Conservation (phyloP, 35 echinoderm and acorn worm species). For the Stichopus chloronotus region DNA sequence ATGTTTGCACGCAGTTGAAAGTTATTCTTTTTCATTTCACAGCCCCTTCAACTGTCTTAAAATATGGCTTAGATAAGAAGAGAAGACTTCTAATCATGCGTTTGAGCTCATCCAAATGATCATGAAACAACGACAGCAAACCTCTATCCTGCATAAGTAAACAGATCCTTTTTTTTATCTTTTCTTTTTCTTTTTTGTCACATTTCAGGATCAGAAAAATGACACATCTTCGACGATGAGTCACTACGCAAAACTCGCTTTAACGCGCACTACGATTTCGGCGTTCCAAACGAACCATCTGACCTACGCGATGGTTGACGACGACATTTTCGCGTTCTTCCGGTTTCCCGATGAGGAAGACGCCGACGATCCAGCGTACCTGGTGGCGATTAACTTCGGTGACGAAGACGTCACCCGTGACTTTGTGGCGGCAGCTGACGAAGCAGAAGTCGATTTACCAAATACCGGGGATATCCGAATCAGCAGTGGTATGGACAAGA, state of each 20-base stretch:
- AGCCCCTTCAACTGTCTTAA: background rate
- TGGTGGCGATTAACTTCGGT: constrained; percentile 80
- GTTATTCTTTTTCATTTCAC: background rate
- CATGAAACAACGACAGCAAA: too few relatives aligned
- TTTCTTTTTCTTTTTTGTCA: background rate
- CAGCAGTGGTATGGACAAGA: constrained; percentile 16
- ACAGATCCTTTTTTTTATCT: background rate
- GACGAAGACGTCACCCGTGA: constrained; percentile 53
- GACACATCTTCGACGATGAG: constrained; percentile 65
- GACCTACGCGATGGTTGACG: constrained; percentile 67
- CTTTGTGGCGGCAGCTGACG: constrained; percentile 27
- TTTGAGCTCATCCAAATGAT: too few relatives aligned
- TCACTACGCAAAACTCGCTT: constrained; percentile 62
- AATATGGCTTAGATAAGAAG: background rate
- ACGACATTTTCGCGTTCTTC: constrained; percentile 85
- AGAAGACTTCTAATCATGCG: too few relatives aligned
- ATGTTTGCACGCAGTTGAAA: background rate
- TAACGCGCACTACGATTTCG: constrained; percentile 38
- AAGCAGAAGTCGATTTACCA: constrained; percentile 9
- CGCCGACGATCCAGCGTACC: constrained; percentile 38
- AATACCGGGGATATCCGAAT: background rate
- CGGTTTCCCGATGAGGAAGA: constrained; percentile 66
- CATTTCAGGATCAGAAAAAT: constrained; percentile 41
- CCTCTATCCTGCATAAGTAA: background rate
- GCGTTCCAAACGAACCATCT: constrained; percentile 83